phyloP scores from a whole-genome alignment of 2,888 invertebrate species.

The Callyntrura sp. region DNA sequence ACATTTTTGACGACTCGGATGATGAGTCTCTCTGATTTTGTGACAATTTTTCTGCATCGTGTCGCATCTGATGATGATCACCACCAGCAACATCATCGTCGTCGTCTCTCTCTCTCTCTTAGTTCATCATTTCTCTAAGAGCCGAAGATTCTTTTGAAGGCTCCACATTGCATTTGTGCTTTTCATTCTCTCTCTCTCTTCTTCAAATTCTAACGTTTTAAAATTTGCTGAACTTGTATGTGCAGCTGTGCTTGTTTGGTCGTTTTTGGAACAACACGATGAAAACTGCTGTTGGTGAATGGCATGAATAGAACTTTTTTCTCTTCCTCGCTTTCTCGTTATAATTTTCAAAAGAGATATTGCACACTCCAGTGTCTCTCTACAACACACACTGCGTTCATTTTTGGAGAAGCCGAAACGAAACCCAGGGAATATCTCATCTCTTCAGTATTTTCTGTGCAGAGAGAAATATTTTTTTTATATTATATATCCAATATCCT shows the following conservation, averaged over 20 bases:
- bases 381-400: neutral
- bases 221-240: slow-evolving; percentile 1
- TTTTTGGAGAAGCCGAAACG: neutral
- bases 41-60: slow-evolving; percentile 66
- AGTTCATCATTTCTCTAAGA: neutral
- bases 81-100: neutral
- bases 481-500: slow-evolving; percentile 41
- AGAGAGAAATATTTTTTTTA: slow-evolving; percentile 41
- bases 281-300: slow-evolving; percentile 1
- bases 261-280: neutral
- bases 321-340: neutral
- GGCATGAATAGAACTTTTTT: slow-evolving; percentile 47
- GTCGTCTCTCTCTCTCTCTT: neutral
- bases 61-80: slow-evolving; percentile 51
- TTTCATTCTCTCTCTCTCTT: neutral
- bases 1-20: slow-evolving; percentile 50
- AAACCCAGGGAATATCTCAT: slow-evolving; percentile 25
- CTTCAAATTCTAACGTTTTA: slow-evolving; percentile 21
- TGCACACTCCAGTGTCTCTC: slow-evolving; percentile 18
- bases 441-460: slow-evolving; percentile 15
- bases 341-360: slow-evolving; percentile 42
- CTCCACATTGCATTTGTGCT: neutral
- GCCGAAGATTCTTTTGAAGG: neutral
- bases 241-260: slow-evolving; percentile 24
- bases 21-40: slow-evolving; percentile 10